Evolutionary conservation across 2,113 vertebrate species (phyloP).

Genomic region (Nycticryphes semicollaris): DNA sequence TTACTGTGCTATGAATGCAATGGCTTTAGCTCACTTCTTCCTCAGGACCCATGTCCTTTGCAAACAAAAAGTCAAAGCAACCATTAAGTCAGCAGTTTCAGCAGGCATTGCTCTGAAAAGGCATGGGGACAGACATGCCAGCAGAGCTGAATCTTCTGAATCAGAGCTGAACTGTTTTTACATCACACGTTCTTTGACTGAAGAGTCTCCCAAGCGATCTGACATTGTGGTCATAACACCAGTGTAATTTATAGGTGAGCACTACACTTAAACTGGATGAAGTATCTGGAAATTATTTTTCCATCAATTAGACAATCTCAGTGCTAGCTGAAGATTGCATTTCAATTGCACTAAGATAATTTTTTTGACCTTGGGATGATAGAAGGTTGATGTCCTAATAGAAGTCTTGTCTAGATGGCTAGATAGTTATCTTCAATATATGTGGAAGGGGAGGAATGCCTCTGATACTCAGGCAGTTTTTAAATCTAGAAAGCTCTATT

Average conservation of each 20-base stretch:
- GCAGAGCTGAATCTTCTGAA: neutral
- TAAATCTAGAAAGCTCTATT: slow-evolving; percentile 13
- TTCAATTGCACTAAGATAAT: neutral
- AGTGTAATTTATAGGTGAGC: neutral
- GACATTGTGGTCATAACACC: neutral
- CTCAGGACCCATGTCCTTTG: neutral
- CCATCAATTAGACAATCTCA: neutral
- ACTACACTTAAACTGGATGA: neutral
- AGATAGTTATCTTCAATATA: neutral
- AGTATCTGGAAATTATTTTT: neutral
- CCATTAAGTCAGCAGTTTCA: neutral
- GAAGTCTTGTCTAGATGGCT: neutral
- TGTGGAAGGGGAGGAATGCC: neutral
- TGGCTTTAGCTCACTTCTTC: neutral
- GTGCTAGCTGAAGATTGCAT: neutral
- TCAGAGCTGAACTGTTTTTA: neutral
- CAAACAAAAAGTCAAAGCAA: neutral
- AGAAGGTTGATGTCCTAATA: neutral
- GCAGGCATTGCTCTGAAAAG: neutral
- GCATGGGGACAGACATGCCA: neutral
- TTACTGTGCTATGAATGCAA: neutral
- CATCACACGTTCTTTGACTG: neutral
- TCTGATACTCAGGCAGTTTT: slow-evolving; percentile 12
- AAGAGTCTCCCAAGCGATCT: neutral
- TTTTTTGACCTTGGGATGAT: neutral